phyloP scores from a whole-genome alignment of 2,113 vertebrate species.

The Phaethornis superciliosus region DNA sequence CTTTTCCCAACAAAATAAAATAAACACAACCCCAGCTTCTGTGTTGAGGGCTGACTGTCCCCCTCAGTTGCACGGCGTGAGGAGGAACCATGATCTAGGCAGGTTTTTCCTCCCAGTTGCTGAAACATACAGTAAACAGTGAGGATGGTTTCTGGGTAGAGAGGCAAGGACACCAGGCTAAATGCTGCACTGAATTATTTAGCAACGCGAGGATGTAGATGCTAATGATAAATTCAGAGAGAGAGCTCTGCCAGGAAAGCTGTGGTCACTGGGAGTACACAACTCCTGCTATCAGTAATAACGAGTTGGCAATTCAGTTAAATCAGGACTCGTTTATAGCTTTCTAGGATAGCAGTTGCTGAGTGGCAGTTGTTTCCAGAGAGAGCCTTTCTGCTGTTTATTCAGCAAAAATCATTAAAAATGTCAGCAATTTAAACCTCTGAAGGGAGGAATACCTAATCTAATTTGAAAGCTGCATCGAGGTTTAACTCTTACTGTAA shows the following conservation, averaged over 20 bases:
- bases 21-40: rapidly evolving
- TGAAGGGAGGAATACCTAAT: background rate
- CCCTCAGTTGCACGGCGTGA: background rate
- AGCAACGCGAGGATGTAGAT: constrained; percentile 73
- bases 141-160: constrained; percentile 50
- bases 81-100: background rate
- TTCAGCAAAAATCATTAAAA: background rate
- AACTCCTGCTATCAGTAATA: background rate
- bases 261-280: constrained; percentile 28
- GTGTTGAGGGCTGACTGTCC: background rate
- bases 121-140: constrained; percentile 14
- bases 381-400: background rate
- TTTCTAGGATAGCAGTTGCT: background rate
- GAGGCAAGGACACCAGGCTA: constrained; percentile 69
- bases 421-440: background rate
- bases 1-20: background rate
- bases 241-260: constrained; percentile 68
- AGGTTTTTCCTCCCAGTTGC: constrained; percentile 39
- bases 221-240: constrained; percentile 77
- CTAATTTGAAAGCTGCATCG: background rate
- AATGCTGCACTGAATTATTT: constrained; percentile 82
- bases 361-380: background rate
- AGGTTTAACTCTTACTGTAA: background rate
- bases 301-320: background rate
- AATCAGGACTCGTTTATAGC: background rate